Conservation (phyloP, 2,797 vertebrate species). For the Sebastes oblongus region DNA sequence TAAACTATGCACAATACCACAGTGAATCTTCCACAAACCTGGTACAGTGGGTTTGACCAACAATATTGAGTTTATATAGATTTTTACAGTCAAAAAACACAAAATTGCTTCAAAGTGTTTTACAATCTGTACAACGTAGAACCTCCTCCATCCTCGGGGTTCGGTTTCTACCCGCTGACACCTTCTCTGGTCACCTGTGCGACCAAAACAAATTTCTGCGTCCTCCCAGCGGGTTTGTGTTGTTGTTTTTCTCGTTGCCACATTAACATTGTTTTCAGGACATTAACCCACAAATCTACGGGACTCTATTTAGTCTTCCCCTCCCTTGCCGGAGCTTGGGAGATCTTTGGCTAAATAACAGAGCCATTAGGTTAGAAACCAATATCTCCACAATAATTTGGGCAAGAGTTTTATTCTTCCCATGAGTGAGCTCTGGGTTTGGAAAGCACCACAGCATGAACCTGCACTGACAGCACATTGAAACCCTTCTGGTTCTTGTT, state of each 20-base stretch:
- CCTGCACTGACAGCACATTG: slow-evolving; percentile 28
- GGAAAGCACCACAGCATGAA: slow-evolving; percentile 13
- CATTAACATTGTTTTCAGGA: slow-evolving; percentile 53
- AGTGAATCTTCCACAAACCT: neutral
- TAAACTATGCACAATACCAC: accelerated
- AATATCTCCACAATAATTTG: slow-evolving; percentile 70
- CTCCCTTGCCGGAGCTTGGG: slow-evolving; percentile 45
- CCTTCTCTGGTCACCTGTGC: slow-evolving; percentile 6
- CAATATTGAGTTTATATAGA: neutral
- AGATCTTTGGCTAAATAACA: slow-evolving; percentile 59
- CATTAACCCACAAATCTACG: slow-evolving; percentile 54
- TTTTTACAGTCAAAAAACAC: neutral
- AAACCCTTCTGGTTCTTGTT: slow-evolving; percentile 14
- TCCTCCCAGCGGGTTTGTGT: neutral
- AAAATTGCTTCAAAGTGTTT: neutral
- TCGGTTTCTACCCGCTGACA: neutral
- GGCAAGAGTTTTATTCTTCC: slow-evolving; percentile 60
- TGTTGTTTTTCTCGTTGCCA: slow-evolving; percentile 34
- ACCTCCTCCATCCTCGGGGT: neutral
- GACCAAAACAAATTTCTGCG: slow-evolving; percentile 19
- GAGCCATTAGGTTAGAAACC: slow-evolving; percentile 63
- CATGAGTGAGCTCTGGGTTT: slow-evolving; percentile 43
- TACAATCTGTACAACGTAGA: neutral
- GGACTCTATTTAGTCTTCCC: slow-evolving; percentile 52
- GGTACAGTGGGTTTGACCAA: neutral